Conservation (phyloP, 2,888 invertebrate genomes). For the Cantharis lateralis region DNA sequence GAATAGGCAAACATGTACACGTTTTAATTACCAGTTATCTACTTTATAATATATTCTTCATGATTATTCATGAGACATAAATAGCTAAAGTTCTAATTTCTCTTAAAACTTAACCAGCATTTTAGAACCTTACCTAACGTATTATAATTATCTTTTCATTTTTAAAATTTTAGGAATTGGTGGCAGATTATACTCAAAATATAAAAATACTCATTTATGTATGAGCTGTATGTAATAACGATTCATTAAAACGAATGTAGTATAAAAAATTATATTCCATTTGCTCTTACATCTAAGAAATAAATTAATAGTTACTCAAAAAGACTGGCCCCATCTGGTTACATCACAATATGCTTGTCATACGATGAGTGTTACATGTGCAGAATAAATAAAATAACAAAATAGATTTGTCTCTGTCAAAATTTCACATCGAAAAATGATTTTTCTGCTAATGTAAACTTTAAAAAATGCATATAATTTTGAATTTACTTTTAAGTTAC, state of each 20-base stretch:
- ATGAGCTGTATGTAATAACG: no score
- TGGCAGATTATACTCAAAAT: no score
- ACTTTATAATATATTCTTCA: no score
- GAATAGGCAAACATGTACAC: no score
- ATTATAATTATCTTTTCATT: no score
- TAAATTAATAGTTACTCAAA: slow-evolving; percentile 28
- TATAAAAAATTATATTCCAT: slow-evolving; percentile 7
- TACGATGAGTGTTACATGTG: slow-evolving; percentile 34
- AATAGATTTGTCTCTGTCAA: slow-evolving; percentile 43
- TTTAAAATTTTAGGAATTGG: no score
- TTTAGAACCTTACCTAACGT: no score
- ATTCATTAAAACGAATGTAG: not conserved
- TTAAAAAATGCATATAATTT: not conserved
- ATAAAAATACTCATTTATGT: no score
- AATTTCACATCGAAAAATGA: slow-evolving; percentile 32
- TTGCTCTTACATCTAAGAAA: slow-evolving; percentile 33
- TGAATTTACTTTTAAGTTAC: not conserved
- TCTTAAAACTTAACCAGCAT: no score
- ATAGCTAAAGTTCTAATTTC: no score
- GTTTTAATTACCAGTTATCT: no score
- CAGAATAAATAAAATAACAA: slow-evolving; percentile 43
- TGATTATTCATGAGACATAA: no score
- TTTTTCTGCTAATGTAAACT: slow-evolving; percentile 25
- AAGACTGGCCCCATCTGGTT: slow-evolving; percentile 39
- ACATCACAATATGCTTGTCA: slow-evolving; percentile 36